These are phyloP conservation scores for Mormyrus iriodes DNA, from an alignment of 2,113 vertebrate genomes.

Conservation along the genomic window DNA sequence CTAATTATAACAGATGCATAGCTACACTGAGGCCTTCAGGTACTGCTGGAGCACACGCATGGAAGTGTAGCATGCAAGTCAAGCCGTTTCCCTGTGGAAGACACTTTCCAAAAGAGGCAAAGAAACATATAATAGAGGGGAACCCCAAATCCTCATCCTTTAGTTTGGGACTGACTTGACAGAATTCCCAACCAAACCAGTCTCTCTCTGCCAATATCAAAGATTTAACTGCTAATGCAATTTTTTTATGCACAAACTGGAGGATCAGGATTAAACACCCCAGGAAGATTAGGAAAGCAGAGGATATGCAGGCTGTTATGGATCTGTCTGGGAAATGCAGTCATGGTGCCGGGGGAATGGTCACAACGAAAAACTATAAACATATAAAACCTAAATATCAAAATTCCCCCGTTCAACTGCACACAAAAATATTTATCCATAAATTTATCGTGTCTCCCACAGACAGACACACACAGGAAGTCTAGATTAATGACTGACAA, in stretches of 20 bases:
- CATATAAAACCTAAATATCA: not conserved
- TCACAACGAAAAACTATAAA: not conserved
- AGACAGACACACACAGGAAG: not conserved
- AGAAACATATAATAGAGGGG: not conserved
- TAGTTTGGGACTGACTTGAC: not conserved
- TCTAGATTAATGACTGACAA: not conserved
- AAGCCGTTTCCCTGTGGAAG: not conserved
- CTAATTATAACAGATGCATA: not conserved
- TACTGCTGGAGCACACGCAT: not conserved
- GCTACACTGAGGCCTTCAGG: not conserved
- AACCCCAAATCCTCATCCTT: not conserved
- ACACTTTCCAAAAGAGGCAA: not conserved
- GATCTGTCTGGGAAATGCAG: not conserved
- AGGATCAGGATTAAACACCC: not conserved
- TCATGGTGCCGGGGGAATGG: not conserved
- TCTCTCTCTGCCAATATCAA: not conserved
- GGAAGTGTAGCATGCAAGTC: not conserved
- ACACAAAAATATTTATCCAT: not conserved
- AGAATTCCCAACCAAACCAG: not conserved
- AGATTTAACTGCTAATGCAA: not conserved
- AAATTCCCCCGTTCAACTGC: not conserved
- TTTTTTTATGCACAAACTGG: not conserved
- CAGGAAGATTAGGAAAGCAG: not conserved
- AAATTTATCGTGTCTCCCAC: not conserved
- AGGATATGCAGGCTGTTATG: not conserved